Base-by-base conservation (phyloP, 2,888 invertebrate species). In the Ophion slaviceki region DNA sequence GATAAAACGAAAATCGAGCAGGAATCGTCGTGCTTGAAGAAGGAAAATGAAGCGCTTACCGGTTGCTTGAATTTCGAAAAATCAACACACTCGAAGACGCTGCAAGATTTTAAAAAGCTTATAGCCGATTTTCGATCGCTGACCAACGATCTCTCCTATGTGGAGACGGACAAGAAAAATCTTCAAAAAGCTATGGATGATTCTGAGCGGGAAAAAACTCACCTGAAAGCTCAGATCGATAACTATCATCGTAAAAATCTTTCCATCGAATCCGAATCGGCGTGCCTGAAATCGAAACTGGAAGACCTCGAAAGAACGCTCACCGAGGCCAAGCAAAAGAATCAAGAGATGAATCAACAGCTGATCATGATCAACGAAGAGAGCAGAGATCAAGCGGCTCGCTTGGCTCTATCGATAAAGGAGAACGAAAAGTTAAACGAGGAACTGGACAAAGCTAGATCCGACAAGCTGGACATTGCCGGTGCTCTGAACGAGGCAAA, bases 401-500 rank as follows among this genome's bases (percentile, higher is more conserved):
- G 82, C 70, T 72, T 87, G 80, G 87, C 87, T 67, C 82, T 83
- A 45, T 80, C 89, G 36, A 57, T 72, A 6, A 87, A 81, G 40
- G 88, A 88, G 47, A 90, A 87, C 75, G 88, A 82, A 59, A 61
- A 45, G 6, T 71, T 90, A 64, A 89, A 77, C 20, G 85, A 87
- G 66, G 88, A 89, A 40, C 78, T 89, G 80, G 87, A 88, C 70
- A 86, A 85, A 75, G 82, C 75, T 72, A 81, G 82, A 82, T 82
- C 85, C 57, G 86, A 87, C 78, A 88, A 87, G 72, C 88, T 89
- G 68, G 84, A 86, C 80, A 87, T 88, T 20, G 79, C 85, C 59
- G 74, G 86, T 71, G 88, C 87, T 66, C 75, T 89, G 76, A 88
- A 86, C 84, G 88, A 90, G 79, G 85, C 84, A 70, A 86, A 75